A percentile compares a stretch with the other conserved stretches of the same genome.
These are phyloP conservation scores for Aphelenchoides avenae DNA, from an alignment of 1,140 invertebrate species.

Conservation along the genomic window DNA sequence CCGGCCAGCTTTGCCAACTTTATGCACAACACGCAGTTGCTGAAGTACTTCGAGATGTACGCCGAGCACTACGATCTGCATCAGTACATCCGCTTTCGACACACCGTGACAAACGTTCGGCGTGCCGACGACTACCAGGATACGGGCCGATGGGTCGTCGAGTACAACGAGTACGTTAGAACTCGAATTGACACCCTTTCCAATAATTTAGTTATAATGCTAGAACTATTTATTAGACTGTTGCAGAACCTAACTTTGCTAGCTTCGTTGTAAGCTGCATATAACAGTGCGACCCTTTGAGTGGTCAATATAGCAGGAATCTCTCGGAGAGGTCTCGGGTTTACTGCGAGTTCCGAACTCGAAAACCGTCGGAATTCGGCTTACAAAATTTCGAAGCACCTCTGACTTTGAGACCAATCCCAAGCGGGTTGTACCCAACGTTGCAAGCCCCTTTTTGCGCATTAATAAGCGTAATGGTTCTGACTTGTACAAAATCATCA, in stretches of 20 bases:
- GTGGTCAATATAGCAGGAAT: not conserved
- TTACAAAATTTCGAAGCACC: too few species aligned
- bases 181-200: conserved; percentile 15
- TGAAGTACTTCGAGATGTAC: conserved; percentile 61
- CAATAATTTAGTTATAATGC: not conserved
- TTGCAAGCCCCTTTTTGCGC: too few species aligned
- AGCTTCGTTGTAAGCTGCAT: not conserved
- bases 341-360: too few species aligned
- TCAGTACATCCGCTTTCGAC: conserved; percentile 52
- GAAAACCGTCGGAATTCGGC: too few species aligned
- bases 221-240: not conserved
- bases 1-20: conserved; percentile 58
- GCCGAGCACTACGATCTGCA: conserved; percentile 59
- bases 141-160: conserved; percentile 45
- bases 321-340: not conserved
- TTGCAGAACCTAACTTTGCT: not conserved
- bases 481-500: too few species aligned
- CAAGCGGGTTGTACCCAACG: too few species aligned
- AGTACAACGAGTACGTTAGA: conserved; percentile 40
- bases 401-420: too few species aligned
- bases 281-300: too few species aligned
- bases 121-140: conserved; percentile 21
- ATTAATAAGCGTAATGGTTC: too few species aligned
- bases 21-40: conserved; percentile 61
- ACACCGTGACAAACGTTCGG: conserved; percentile 28